Percentiles rank a stretch among this genome's conserved stretches.
phyloP scores from a whole-genome alignment of 30 jellyfish, hydroid and myxozoan genomes.

The Mastigias papua region DNA sequence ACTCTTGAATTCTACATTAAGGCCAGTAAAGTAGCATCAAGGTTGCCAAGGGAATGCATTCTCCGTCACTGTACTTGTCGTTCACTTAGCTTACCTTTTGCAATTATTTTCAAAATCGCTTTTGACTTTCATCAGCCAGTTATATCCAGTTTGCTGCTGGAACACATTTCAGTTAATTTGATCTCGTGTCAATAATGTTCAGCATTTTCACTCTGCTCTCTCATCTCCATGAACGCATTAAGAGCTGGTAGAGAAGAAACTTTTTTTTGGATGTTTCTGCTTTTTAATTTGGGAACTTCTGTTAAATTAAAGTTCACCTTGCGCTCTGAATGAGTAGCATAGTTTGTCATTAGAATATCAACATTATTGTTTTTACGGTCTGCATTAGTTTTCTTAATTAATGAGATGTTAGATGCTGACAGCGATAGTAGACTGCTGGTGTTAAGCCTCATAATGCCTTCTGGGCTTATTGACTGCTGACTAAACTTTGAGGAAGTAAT shows the following conservation, averaged over 20 bases:
- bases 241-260: conserved; percentile 14
- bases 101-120: too few relatives aligned
- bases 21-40: too few relatives aligned
- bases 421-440: background rate
- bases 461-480: background rate
- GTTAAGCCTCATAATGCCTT: background rate
- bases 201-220: background rate
- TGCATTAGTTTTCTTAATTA: background rate
- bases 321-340: background rate
- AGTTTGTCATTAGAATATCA: background rate
- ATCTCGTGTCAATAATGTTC: background rate
- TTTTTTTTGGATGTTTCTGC: background rate
- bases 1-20: too few relatives aligned
- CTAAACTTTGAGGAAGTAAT: conserved; percentile 1
- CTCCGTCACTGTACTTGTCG: too few relatives aligned
- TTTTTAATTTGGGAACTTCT: background rate
- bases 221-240: conserved; percentile 8
- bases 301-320: background rate
- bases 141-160: too few relatives aligned
- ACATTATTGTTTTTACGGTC: background rate
- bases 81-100: too few relatives aligned
- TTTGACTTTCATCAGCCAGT: too few relatives aligned
- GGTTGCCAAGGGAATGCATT: too few relatives aligned
- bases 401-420: background rate
- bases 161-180: too few relatives aligned